Base-by-base conservation (phyloP, 2,797 vertebrate species). In the Lithobates pipiens region DNA sequence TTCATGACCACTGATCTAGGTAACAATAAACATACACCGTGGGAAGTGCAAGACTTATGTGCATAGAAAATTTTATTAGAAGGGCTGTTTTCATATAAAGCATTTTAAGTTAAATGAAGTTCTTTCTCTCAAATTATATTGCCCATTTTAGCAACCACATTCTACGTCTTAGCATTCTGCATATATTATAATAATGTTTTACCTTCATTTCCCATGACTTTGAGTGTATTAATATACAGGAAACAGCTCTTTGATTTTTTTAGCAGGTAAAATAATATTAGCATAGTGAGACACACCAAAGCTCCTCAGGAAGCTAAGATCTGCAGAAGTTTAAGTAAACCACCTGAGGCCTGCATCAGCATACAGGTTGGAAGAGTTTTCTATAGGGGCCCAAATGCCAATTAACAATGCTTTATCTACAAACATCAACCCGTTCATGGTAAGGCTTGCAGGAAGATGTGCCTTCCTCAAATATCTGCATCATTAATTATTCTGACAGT, bases 401-500 rank as follows among this genome's bases (percentile, higher is more conserved):
- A 71, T 84, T 84, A 84, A 68, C 82, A 77, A 67, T 39, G 75
- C 29, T 63, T 39, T 70, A 71, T 78, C 82, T 63, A 84, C 75
- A 84, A 84, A 72, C 23, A 71, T 72, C 50, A 34, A 72, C 27
- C 23, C 11, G 39, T 54, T 39, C 23, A 23, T 84, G 76, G 75
- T 50, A 84, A 21, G 34, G 46, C n/a, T 77, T 36, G 69, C 71
- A 42, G 32, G 42, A 72, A 71, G 44, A 84, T 77, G 82, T 63
- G 29, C 34, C 23, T 76, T 78, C 36, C 50, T 71, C 68, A 72
- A 42, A 84, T 72, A 71, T 71, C 82, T 77, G 82, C 76, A 72
- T 77, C 82, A 84, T 84, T 84, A 77, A 84, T 84, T 84, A 84
- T 77, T 77, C 27, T 84, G 82, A 84, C 82, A 77, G 76, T 72